phyloP scores from a whole-genome alignment of 2,113 vertebrate genomes.

The Anolis carolinensis region DNA sequence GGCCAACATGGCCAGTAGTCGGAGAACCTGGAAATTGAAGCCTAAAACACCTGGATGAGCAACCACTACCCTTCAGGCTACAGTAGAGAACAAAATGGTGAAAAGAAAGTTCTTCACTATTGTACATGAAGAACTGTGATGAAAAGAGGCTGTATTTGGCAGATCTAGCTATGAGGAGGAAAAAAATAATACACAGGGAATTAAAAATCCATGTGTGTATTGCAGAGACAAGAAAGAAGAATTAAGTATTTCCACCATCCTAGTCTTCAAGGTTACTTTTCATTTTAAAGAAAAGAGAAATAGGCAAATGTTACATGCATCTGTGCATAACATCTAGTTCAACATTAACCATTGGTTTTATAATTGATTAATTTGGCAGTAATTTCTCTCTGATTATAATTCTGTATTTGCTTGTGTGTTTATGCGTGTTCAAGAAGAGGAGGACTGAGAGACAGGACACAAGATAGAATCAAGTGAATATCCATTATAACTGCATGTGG shows the following conservation, averaged over 20 bases:
- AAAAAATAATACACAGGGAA: neutral
- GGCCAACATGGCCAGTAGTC: no score
- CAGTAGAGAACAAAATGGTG: neutral
- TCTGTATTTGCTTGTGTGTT: neutral
- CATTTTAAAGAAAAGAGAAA: neutral
- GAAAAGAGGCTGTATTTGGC: neutral
- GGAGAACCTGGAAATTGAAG: no score
- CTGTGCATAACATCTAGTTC: neutral
- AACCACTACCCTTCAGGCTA: no score
- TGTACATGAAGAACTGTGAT: fast-evolving
- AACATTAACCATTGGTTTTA: neutral
- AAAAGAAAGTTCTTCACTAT: no score
- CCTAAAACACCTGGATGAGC: no score
- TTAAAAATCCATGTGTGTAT: no score
- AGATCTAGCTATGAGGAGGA: neutral
- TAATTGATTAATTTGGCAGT: neutral
- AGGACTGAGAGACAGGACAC: no score
- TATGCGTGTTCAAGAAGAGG: neutral
- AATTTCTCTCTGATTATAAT: neutral
- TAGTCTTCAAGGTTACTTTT: neutral
- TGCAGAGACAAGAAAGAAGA: no score
- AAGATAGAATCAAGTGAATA: neutral
- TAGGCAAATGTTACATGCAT: neutral
- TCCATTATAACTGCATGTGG: neutral
- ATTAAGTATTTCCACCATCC: no score